phyloP scores from a whole-genome alignment of 2,797 vertebrate genomes.

The Pelodytes ibericus region DNA sequence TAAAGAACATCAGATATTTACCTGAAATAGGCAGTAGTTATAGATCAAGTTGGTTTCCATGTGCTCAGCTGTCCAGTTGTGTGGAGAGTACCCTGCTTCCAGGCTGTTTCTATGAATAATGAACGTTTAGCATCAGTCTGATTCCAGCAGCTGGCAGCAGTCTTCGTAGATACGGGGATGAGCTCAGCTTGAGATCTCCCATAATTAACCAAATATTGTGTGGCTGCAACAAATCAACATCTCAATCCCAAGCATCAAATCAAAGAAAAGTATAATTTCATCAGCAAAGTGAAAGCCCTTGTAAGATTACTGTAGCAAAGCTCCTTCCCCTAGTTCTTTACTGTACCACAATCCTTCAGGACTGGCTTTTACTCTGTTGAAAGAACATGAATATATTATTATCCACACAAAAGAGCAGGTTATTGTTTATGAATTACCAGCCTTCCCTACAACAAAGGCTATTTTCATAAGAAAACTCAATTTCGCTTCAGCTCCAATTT shows the following conservation, averaged over 20 bases:
- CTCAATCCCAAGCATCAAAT: constrained; percentile 58
- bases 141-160: constrained; percentile 69
- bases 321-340: constrained; percentile 75
- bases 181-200: constrained; percentile 77
- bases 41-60: constrained; percentile 63
- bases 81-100: constrained; percentile 61
- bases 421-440: constrained; percentile 99
- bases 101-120: constrained; percentile 67
- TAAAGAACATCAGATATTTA: too few relatives aligned
- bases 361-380: constrained; percentile 88
- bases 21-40: constrained; percentile 46
- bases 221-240: constrained; percentile 67
- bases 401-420: constrained; percentile 94
- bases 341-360: constrained; percentile 82
- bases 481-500: constrained; percentile 99
- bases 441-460: constrained; percentile 97
- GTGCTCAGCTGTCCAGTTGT: constrained; percentile 58
- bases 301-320: constrained; percentile 75
- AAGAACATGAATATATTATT: constrained; percentile 99
- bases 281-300: constrained; percentile 69
- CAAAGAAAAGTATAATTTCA: constrained; percentile 69
- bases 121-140: constrained; percentile 68
- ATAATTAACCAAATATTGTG: constrained; percentile 72
- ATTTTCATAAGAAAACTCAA: constrained; percentile 99
- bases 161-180: constrained; percentile 66